phyloP scores from a whole-genome alignment of 2,797 vertebrate genomes.

The Enteromius trimaculatus region DNA sequence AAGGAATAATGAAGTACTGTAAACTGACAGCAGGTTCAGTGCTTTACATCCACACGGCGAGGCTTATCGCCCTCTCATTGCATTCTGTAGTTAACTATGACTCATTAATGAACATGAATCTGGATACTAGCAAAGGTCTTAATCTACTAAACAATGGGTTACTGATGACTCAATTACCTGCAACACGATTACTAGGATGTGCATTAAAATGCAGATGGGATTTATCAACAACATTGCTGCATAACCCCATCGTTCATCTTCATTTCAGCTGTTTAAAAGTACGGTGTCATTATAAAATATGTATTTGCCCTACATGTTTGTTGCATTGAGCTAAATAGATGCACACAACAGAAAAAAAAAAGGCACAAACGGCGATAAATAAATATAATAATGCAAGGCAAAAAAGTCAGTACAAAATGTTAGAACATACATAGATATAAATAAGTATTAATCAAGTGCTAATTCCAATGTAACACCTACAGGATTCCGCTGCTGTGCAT shows the following conservation, averaged over 20 bases:
- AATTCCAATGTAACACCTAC: background rate
- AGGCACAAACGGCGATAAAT: background rate
- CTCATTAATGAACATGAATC: background rate
- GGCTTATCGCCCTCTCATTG: background rate
- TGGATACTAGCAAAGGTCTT: background rate
- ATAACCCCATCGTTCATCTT: background rate
- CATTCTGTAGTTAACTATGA: background rate
- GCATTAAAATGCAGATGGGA: background rate
- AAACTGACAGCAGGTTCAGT: background rate
- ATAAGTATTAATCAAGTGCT: background rate
- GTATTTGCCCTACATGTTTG: background rate
- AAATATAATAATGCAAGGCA: background rate
- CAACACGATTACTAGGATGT: background rate
- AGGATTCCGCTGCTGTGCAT: background rate
- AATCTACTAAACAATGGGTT: background rate
- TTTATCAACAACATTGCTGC: slow-evolving; percentile 7
- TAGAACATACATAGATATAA: background rate
- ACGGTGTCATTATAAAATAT: background rate
- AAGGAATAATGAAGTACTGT: slow-evolving; percentile 21
- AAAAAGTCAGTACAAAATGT: background rate
- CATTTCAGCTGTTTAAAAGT: background rate
- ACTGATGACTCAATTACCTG: slow-evolving; percentile 12
- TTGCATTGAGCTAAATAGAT: background rate
- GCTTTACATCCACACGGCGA: background rate
- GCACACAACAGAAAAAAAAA: background rate